Evolutionary conservation across 2,888 invertebrate species (phyloP).

Genomic region (Synergus laeviventris): DNA sequence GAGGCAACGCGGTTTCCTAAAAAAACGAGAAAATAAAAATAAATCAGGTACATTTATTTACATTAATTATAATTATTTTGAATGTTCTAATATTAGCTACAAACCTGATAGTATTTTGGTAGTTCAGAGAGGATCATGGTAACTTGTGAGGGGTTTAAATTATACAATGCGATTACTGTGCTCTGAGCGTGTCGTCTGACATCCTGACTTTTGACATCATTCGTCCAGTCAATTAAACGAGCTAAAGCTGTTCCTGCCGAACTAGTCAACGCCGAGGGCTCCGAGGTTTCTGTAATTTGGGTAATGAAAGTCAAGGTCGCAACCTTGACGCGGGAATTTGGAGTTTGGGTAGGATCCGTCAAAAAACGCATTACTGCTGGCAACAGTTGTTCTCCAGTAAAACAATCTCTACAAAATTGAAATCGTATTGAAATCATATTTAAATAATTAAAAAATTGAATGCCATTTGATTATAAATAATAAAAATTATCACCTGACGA

Average conservation of each 20-base stretch:
- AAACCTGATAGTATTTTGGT: slow-evolving; percentile 81
- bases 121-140: slow-evolving; percentile 86
- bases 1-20: slow-evolving; percentile 84
- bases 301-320: slow-evolving; percentile 85
- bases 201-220: slow-evolving; percentile 83
- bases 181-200: slow-evolving; percentile 82
- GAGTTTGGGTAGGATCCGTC: slow-evolving; percentile 94
- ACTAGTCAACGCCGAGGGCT: slow-evolving; percentile 72
- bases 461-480: not conserved
- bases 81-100: not conserved
- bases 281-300: slow-evolving; percentile 82
- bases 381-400: slow-evolving; percentile 80
- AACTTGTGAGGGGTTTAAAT: slow-evolving; percentile 93
- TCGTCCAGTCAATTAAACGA: slow-evolving; percentile 77
- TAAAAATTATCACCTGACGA: slow-evolving; percentile 79
- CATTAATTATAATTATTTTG: no score
- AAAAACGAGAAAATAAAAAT: slow-evolving; percentile 36
- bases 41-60: no score
- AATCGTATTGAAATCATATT: not conserved
- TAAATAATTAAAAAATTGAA: not conserved
- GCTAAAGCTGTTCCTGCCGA: slow-evolving; percentile 69
- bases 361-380: slow-evolving; percentile 84
- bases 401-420: slow-evolving; percentile 76
- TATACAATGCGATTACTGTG: slow-evolving; percentile 89
- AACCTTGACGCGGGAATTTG: slow-evolving; percentile 88